Evolutionary conservation across 2,113 vertebrate genomes (phyloP).

Genomic region (Tilapia sparmanii): DNA sequence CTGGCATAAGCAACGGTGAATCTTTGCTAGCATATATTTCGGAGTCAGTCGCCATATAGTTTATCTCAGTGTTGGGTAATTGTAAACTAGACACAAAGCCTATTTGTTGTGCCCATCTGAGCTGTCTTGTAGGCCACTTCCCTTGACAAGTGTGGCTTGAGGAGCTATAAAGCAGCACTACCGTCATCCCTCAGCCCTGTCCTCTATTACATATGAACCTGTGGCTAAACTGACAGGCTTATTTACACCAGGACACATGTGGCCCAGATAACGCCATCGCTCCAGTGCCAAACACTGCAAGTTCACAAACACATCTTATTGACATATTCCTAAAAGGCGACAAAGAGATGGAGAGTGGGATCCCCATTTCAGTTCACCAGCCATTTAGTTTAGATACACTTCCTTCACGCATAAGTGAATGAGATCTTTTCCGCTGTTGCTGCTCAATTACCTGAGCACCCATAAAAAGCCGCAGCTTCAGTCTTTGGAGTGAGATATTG

Average conservation of each 20-base stretch:
- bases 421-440: slow-evolving; percentile 33
- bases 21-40: neutral
- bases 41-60: neutral
- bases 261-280: slow-evolving; percentile 37
- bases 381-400: slow-evolving; percentile 26
- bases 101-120: slow-evolving; percentile 9
- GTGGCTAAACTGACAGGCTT: slow-evolving; percentile 49
- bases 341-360: neutral
- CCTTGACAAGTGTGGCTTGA: slow-evolving; percentile 51
- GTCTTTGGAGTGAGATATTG: slow-evolving; percentile 43
- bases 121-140: slow-evolving; percentile 39
- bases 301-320: slow-evolving; percentile 76
- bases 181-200: slow-evolving; percentile 36
- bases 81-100: slow-evolving; percentile 44
- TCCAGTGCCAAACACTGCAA: slow-evolving; percentile 11
- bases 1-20: neutral
- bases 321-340: slow-evolving; percentile 64
- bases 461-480: slow-evolving; percentile 56
- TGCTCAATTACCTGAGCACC: slow-evolving; percentile 62
- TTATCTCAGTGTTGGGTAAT: slow-evolving; percentile 33
- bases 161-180: slow-evolving; percentile 36
- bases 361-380: slow-evolving; percentile 12
- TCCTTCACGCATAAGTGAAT: slow-evolving; percentile 36
- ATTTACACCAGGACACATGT: slow-evolving; percentile 54
- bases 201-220: slow-evolving; percentile 41